Base-by-base conservation (phyloP, 92 coral and sea anemone species). In the Porites cylindrica region DNA sequence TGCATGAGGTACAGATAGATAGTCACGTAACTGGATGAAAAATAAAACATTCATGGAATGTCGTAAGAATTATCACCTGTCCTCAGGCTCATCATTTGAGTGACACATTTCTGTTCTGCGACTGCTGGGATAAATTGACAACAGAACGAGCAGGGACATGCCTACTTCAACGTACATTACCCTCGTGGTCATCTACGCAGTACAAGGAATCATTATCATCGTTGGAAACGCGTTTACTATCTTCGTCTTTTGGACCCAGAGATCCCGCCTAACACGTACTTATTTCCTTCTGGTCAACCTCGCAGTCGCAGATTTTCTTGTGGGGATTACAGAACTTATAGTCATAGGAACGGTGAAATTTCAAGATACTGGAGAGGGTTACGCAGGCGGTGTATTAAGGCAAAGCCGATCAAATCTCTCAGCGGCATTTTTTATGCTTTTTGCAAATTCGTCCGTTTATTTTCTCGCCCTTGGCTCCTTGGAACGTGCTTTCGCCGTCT, bases 221-320 rank as follows among this genome's bases (percentile, higher is more conserved):
- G 38, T 77, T 29, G 81, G 69, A 60, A 77, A 77, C 64, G 1
- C 81, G 12, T 58, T 77, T 19, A n/a, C 81, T 18, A 60, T 77
- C 24, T 60, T 77, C 32, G 69, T 77, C 23, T 77, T 77, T 16
- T 77, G 70, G 68, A 77, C 56, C 8, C 56, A 60, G 9, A 77
- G 4, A 20, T 14, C 24, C 3, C 56, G n/a, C 17, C 69, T 14
- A 8, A 58, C 16, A 7, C 69, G 81, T 23, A 24, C 81, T 24
- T 60, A 20, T 26, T 23, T 59, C 61, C 69, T 77, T 5, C 38
- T 79, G 19, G 66, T 79, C 74, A 79, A 51, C 62, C 83, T 65
- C 12, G 38, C 83, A 7, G 72, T 66, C 8, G 83, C 83, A 11
- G 83, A 79, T 51, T 21, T 79, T 1, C 83, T 79, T 50, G 74